These are phyloP conservation scores for Cenopis cana DNA, from an alignment of 2,888 invertebrate species.

Conservation along the genomic window DNA sequence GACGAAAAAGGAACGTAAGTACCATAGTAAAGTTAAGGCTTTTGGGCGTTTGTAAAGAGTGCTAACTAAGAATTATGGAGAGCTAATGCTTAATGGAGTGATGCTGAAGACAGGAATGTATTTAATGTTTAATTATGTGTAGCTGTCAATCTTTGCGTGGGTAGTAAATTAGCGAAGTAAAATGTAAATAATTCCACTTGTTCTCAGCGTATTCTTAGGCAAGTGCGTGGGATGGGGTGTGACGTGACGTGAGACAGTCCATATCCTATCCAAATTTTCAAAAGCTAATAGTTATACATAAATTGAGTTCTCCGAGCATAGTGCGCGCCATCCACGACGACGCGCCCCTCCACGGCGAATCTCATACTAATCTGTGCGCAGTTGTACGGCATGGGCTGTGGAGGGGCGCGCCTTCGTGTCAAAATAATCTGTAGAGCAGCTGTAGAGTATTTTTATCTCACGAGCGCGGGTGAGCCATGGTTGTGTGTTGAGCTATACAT, in stretches of 20 bases:
- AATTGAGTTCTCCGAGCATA: no score
- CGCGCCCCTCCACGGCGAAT: no score
- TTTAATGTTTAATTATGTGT: conserved; percentile 24
- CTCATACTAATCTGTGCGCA: no score
- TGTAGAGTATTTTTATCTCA: no score
- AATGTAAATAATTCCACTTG: not conserved
- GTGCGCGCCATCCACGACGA: no score
- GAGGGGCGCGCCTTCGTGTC: no score
- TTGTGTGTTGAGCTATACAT: no score
- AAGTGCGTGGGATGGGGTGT: not conserved
- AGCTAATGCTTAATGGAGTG: conserved; percentile 24
- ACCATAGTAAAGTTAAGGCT: no score
- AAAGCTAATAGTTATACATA: no score
- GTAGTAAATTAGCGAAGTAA: conserved; percentile 21
- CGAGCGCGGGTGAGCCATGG: no score
- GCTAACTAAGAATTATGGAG: not conserved
- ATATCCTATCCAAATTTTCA: not conserved
- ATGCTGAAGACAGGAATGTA: conserved; percentile 12
- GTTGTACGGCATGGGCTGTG: no score
- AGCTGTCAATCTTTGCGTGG: conserved; percentile 13
- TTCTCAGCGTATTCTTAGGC: not conserved
- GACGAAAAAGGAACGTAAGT: not conserved
- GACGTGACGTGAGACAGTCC: not conserved
- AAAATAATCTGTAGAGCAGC: no score
- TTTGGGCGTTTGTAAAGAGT: not conserved